A percentile compares a stretch with the other conserved stretches of the same genome.
These are phyloP conservation scores for Hemiprocne comata DNA, from an alignment of 2,113 vertebrate species.

Conservation along the genomic window DNA sequence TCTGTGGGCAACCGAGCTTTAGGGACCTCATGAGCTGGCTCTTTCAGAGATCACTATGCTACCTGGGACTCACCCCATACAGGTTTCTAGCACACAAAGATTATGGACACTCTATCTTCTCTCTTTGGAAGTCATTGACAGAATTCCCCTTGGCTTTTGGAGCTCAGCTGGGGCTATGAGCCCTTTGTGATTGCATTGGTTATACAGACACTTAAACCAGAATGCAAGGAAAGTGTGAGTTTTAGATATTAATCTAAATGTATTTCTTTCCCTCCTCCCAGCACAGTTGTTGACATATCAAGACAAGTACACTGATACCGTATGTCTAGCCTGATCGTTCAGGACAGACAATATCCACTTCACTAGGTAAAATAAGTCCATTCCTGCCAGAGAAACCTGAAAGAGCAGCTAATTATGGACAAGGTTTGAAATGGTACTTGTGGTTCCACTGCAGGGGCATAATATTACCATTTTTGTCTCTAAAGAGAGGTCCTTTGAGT, in stretches of 20 bases:
- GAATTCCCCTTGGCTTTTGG: not conserved
- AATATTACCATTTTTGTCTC: slow-evolving; percentile 75
- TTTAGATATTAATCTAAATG: not conserved
- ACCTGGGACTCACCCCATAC: not conserved
- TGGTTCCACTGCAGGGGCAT: slow-evolving; percentile 66
- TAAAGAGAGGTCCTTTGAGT: slow-evolving; percentile 72
- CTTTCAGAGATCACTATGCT: not conserved
- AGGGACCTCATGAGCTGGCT: not conserved
- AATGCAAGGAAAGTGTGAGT: not conserved
- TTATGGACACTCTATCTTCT: rapidly evolving
- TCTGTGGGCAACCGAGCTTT: not conserved
- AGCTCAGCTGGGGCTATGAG: not conserved
- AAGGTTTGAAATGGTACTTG: slow-evolving; percentile 46
- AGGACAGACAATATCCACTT: slow-evolving; percentile 42
- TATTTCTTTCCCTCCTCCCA: slow-evolving; percentile 42
- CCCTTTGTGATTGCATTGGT: not conserved
- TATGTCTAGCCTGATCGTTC: not conserved
- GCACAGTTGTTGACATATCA: slow-evolving; percentile 29
- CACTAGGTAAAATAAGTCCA: slow-evolving; percentile 59
- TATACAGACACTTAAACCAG: not conserved
- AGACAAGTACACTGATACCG: slow-evolving; percentile 4
- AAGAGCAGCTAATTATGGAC: slow-evolving; percentile 69
- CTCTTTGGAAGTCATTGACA: not conserved
- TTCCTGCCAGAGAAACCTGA: slow-evolving; percentile 62
- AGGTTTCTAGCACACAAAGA: not conserved